Evolutionary conservation across 2,113 vertebrate species (phyloP), one percentile per base, ranked within the genome.

Genomic region (Clarias gariepinus): DNA sequence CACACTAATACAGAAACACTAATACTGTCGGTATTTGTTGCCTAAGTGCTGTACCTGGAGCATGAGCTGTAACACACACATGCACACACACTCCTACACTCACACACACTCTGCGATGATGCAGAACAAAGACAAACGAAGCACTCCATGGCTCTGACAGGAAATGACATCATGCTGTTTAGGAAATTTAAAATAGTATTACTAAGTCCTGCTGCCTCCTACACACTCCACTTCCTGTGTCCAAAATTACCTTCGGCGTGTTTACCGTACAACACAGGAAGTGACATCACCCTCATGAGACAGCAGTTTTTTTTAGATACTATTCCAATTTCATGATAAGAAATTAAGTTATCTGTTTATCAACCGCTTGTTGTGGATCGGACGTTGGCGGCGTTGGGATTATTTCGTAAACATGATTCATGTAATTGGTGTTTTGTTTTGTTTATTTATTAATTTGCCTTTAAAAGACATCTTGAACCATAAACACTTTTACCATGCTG

Each of bases 161-260:
- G 53, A 74, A 84, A 30, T 74, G 53, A 74, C 83, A 76, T 76
- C 69, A 85, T 52, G 7, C 33, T 61, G 36, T 77, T 85, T 47
- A 76, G 57, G 33, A 63, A 85, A 66, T 28, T 3, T 21, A 36
- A 36, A 60, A 61, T 60, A 36, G 55, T 13, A 23, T 69, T 57
- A 55, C 28, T 52, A 66, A 28, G 13, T 61, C 58, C 76, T 21
- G 41, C 81, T 28, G 33, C 16, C 81, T 23, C 52, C 47, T 52
- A 71, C 52, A 55, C 18, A 71, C 53, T 83, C 52, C 53, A 57
- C n/a, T 33, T 83, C 82, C 30, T 57, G 10, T 71, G n/a, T 57
- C 28, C 64, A 33, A 69, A 28, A 55, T 30, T 23, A 33, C n/a
- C 19, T 9, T 33, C 33, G n/a, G 11, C 3, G 2, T 66, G 12